phyloP scores from a whole-genome alignment of 2,113 vertebrate species.

The Solea senegalensis region DNA sequence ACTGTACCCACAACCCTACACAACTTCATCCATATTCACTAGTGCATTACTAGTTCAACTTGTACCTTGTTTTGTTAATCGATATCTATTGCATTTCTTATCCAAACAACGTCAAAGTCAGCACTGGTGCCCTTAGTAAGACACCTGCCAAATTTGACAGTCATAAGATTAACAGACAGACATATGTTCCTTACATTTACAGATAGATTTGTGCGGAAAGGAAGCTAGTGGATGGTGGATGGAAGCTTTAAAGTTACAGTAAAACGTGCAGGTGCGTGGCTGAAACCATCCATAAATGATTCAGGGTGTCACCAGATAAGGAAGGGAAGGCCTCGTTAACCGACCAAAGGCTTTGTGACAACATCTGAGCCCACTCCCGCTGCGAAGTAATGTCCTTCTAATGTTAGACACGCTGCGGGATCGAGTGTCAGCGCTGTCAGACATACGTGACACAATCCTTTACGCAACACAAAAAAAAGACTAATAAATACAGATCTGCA shows the following conservation, averaged over 20 bases:
- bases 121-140: too few species aligned
- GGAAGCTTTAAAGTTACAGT: conserved; percentile 31
- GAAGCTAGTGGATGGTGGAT: conserved; percentile 60
- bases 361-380: conserved; percentile 51
- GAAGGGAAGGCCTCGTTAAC: conserved; percentile 53
- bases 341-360: conserved; percentile 51
- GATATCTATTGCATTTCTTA: too few species aligned
- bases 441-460: background rate
- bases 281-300: conserved; percentile 68
- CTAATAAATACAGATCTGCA: background rate
- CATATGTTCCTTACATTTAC: too few species aligned
- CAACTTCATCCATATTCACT: conserved; percentile 35
- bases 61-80: too few species aligned
- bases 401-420: conserved; percentile 11
- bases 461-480: background rate
- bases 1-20: background rate
- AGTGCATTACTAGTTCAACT: too few species aligned
- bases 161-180: too few species aligned
- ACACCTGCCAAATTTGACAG: too few species aligned
- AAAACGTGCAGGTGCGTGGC: conserved; percentile 27
- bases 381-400: conserved; percentile 31
- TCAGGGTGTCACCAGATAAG: conserved; percentile 62
- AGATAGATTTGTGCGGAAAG: conserved; percentile 14
- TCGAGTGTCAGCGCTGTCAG: conserved; percentile 23
- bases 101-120: too few species aligned